phyloP scores from a whole-genome alignment of 37 sponge, comb jelly and placozoan genomes.

The Tethya wilhelma region DNA sequence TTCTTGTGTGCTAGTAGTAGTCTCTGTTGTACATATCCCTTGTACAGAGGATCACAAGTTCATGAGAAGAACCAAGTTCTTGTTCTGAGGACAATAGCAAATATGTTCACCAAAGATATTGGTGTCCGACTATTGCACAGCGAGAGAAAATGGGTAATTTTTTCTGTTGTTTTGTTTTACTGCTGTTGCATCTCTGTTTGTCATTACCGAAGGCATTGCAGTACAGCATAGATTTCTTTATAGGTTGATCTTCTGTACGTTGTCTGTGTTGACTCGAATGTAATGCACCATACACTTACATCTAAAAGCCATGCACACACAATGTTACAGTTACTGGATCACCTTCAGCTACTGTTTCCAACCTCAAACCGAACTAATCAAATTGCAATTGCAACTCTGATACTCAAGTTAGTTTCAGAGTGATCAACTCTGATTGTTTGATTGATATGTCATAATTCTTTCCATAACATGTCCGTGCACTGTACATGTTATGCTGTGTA shows the following conservation, averaged over 20 bases:
- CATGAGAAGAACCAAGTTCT: slow-evolving; percentile 66
- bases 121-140: slow-evolving; percentile 34
- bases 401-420: slow-evolving; percentile 59
- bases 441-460: not conserved
- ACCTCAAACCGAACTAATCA: slow-evolving; percentile 42
- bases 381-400: slow-evolving; percentile 65
- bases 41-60: slow-evolving; percentile 40
- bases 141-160: slow-evolving; percentile 16
- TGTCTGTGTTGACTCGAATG: no score
- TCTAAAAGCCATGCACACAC: no score
- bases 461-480: not conserved
- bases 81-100: slow-evolving; percentile 63
- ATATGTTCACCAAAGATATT: slow-evolving; percentile 39
- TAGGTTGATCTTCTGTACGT: not conserved
- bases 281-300: no score
- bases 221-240: slow-evolving; percentile 1
- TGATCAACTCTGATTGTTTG: not conserved
- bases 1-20: no score
- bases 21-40: not conserved
- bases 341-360: slow-evolving; percentile 13
- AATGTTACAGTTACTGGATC: slow-evolving; percentile 32
- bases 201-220: not conserved
- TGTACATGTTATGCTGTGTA: no score
- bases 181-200: not conserved
- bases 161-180: not conserved